Evolutionary conservation across 2,888 invertebrate species (phyloP).

Genomic region (Volucella zonaria): DNA sequence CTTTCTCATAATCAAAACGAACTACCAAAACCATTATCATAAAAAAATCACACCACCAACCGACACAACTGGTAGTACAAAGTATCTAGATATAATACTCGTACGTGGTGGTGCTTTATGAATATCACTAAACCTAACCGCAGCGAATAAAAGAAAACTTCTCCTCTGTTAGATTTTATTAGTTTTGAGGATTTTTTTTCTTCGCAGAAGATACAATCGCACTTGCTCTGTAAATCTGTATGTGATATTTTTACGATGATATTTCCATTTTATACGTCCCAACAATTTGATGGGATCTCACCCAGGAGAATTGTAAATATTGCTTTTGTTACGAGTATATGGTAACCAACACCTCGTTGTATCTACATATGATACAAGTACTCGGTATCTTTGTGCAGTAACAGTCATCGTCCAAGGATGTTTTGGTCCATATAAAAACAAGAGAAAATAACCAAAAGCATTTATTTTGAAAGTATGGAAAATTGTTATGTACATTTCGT

Average conservation of each 20-base stretch:
- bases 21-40: constrained; percentile 73
- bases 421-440: constrained; percentile 3
- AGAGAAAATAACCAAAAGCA: constrained; percentile 38
- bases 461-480: constrained; percentile 68
- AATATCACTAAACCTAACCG: constrained; percentile 51
- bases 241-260: constrained; percentile 72
- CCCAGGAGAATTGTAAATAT: constrained; percentile 68
- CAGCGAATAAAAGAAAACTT: constrained; percentile 59
- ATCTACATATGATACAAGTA: constrained; percentile 1
- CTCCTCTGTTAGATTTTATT: constrained; percentile 60
- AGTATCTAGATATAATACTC: background rate
- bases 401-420: constrained; percentile 37
- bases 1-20: constrained; percentile 66
- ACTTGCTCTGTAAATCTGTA: constrained; percentile 23
- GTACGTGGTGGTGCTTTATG: constrained; percentile 60
- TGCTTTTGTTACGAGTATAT: constrained; percentile 38
- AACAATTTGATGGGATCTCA: constrained; percentile 70
- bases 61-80: too few species aligned
- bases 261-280: constrained; percentile 66
- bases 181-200: constrained; percentile 56
- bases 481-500: constrained; percentile 70
- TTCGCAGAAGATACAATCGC: constrained; percentile 11
- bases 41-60: constrained; percentile 52
- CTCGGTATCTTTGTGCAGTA: constrained; percentile 3
- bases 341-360: constrained; percentile 23